phyloP scores from a whole-genome alignment of 2,113 vertebrate species.

The Cyprinodon variegatus region DNA sequence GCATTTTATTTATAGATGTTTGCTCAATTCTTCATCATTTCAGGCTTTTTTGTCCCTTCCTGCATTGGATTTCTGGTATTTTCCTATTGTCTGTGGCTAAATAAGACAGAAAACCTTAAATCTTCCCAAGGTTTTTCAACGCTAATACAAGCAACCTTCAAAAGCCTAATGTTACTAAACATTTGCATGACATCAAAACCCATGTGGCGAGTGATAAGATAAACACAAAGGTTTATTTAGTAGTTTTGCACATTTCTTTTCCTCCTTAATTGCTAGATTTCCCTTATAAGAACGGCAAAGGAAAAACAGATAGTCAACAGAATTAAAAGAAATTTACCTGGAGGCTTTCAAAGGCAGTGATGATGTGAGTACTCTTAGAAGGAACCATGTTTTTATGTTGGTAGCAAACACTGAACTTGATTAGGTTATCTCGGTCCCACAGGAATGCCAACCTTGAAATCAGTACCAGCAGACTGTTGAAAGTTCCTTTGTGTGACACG shows the following conservation, averaged over 20 bases:
- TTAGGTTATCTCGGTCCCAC: slow-evolving; percentile 47
- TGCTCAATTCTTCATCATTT: not conserved
- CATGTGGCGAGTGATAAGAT: not conserved
- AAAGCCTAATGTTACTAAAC: not conserved
- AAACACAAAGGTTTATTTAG: not conserved
- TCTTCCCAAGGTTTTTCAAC: not conserved
- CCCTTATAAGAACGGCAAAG: slow-evolving; percentile 15
- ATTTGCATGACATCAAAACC: not conserved
- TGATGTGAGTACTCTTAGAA: slow-evolving; percentile 3
- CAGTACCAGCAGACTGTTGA: slow-evolving; percentile 47
- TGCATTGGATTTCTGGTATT: not conserved
- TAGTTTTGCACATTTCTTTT: slow-evolving; percentile 8
- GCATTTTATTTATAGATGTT: too few species aligned
- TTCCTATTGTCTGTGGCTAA: not conserved
- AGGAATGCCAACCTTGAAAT: slow-evolving; percentile 41
- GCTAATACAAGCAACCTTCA: not conserved
- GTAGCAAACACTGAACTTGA: slow-evolving; percentile 41
- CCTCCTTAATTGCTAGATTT: not conserved
- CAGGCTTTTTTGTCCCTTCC: not conserved
- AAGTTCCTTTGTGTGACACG: slow-evolving; percentile 44
- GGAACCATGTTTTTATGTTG: slow-evolving; percentile 52
- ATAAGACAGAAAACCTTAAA: not conserved
- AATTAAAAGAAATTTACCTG: slow-evolving; percentile 21
- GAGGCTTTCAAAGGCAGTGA: slow-evolving; percentile 25
- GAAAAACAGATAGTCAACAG: slow-evolving; percentile 20